These are phyloP conservation scores for Plagodis dolabraria DNA, from an alignment of 2,888 invertebrate species.

Conservation along the genomic window DNA sequence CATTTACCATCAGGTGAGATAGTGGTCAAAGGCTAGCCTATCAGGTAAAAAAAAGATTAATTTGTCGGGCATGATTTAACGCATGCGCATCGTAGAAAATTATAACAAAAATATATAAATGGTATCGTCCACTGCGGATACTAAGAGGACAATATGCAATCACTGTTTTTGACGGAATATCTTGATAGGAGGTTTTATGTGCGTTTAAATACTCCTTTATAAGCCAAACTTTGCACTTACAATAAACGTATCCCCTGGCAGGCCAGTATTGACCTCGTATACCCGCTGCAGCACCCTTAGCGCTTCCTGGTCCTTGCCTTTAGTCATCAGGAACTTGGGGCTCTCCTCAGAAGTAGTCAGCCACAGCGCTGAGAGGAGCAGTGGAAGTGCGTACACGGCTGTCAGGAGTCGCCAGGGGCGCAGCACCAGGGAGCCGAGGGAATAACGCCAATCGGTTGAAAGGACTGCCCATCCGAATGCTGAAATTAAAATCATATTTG, in stretches of 20 bases:
- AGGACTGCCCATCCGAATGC: slow-evolving; percentile 88
- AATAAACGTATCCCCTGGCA: slow-evolving; percentile 53
- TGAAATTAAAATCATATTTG: slow-evolving; percentile 40
- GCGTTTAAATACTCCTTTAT: too few relatives aligned
- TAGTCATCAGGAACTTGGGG: slow-evolving; percentile 90
- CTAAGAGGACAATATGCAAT: too few relatives aligned
- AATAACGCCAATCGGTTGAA: slow-evolving; percentile 73
- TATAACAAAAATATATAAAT: too few relatives aligned
- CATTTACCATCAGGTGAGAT: too few relatives aligned
- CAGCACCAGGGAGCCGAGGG: slow-evolving; percentile 66
- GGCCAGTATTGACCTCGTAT: slow-evolving; percentile 61
- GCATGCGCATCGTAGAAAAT: too few relatives aligned
- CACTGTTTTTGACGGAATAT: too few relatives aligned
- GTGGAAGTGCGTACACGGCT: slow-evolving; percentile 86
- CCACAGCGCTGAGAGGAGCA: slow-evolving; percentile 71
- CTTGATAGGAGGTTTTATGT: too few relatives aligned
- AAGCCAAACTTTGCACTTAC: slow-evolving; percentile 48
- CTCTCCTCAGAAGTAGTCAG: slow-evolving; percentile 87
- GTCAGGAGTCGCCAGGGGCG: slow-evolving; percentile 91
- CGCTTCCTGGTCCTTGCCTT: slow-evolving; percentile 85
- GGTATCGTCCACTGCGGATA: too few relatives aligned
- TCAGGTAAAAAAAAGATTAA: too few relatives aligned
- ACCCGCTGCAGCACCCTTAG: slow-evolving; percentile 68
- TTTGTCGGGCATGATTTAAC: too few relatives aligned
- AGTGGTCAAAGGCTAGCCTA: too few relatives aligned